phyloP scores from a whole-genome alignment of 1,140 invertebrate species.

The Drosophila triauraria region DNA sequence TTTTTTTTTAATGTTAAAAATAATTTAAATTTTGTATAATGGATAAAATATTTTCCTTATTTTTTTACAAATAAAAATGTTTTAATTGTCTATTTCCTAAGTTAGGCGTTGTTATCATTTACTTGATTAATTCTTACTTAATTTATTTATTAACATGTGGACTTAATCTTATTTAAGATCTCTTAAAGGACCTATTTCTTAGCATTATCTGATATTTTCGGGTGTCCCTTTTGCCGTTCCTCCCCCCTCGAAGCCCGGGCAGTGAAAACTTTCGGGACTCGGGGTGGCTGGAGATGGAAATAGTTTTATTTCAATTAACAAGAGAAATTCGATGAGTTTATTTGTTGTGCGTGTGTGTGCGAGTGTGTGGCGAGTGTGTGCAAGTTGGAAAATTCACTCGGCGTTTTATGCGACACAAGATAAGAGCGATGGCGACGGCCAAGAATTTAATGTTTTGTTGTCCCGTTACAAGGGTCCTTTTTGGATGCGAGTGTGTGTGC shows the following conservation, averaged over 20 bases:
- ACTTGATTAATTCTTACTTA: not conserved
- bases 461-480: slow-evolving; percentile 37
- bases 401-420: slow-evolving; percentile 81
- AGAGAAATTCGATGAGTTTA: slow-evolving; percentile 83
- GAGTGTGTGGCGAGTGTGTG: not conserved
- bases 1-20: no score
- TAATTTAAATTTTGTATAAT: no score
- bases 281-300: slow-evolving; percentile 40
- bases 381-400: slow-evolving; percentile 25
- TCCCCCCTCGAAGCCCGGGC: no score
- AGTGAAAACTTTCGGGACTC: slow-evolving; percentile 16
- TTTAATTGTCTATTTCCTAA: no score
- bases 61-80: no score
- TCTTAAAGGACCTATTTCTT: not conserved
- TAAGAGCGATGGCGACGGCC: slow-evolving; percentile 76
- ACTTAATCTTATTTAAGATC: not conserved
- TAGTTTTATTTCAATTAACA: slow-evolving; percentile 84
- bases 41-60: no score
- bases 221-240: not conserved
- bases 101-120: not conserved
- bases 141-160: not conserved
- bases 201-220: not conserved
- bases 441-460: slow-evolving; percentile 65
- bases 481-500: slow-evolving; percentile 46
- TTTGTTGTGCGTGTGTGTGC: slow-evolving; percentile 62